Conservation (phyloP, 2,113 vertebrate species). For the Lepus europaeus region DNA sequence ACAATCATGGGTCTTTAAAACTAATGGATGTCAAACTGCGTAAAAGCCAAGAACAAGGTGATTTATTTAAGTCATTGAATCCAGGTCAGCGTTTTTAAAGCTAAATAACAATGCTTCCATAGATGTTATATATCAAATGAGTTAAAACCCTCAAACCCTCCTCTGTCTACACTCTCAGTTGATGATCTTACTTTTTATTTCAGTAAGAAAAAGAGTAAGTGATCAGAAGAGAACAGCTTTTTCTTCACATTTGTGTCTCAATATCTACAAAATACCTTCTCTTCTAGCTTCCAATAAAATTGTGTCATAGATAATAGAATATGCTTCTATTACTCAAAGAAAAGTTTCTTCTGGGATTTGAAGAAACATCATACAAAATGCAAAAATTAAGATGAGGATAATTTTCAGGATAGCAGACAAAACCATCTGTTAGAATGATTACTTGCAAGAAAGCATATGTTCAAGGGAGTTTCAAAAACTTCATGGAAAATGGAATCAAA, state of each 20-base stretch:
- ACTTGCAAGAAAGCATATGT: background rate
- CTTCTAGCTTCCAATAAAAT: slow-evolving; percentile 11
- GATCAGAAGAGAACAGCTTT: background rate
- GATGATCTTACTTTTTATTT: background rate
- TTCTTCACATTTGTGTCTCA: background rate
- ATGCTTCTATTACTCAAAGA: background rate
- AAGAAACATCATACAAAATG: background rate
- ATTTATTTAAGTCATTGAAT: background rate
- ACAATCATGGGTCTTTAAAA: background rate
- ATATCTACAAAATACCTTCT: background rate
- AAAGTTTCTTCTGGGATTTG: background rate
- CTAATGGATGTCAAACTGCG: background rate
- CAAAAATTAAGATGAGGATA: background rate
- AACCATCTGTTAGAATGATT: background rate
- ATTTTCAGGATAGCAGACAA: background rate
- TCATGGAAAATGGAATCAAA: no score
- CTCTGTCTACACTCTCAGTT: background rate
- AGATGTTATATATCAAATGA: background rate
- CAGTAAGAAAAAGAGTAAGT: background rate
- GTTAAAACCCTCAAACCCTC: background rate
- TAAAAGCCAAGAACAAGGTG: background rate
- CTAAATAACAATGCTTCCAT: background rate
- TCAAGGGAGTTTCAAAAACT: no score
- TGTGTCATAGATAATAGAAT: background rate
- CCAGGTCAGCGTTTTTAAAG: background rate